Evolutionary conservation across 2,113 vertebrate genomes (phyloP), one percentile per base, ranked within the genome.

Genomic region (Cacatua alba): DNA sequence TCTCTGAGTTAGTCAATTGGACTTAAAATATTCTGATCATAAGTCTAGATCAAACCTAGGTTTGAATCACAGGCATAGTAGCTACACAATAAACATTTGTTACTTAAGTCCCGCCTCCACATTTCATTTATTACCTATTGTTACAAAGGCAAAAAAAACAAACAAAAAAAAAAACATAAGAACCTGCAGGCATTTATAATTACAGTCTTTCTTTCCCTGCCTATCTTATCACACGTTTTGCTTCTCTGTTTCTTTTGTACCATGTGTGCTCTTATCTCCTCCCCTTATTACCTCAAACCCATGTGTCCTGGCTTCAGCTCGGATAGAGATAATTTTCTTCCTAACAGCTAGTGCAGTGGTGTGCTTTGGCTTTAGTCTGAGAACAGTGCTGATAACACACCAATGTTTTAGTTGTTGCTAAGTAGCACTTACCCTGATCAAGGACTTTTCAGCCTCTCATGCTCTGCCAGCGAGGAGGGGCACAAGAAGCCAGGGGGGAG

Each of bases 1-100:
- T 86, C 83, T 59, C 13, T 15, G 21, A 74, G 39, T 68, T 83
- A 86, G 31, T 60, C 85, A 96, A 92, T 67, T 94, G 13, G 28
- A 90, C 82, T 91, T 63, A 94, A 96, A 93, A 71, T 86, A 93
- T 74, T 97, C 71, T 64, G 33, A 63, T 89, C 48, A 60, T n/a
- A 24, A 88, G 68, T 57, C 33, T 77, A 82, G 69, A 49, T 46
- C 4, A 21, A 70, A 78, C 9, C 76, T 74, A 17, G 17, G 60
- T 91, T 86, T 91, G 83, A 90, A 77, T 44, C 95, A 84, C 10
- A 60, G 55, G 48, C 69, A 89, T n/a, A 65, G 60, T 10, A 93
- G 69, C 44, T 90, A 77, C 31, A 31, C 41, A 88, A 84, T 52
- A 93, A 77, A 71, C 29, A 67, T 88, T 93, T 51, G 25, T 52